A percentile compares a stretch with the other conserved stretches of the same genome.
These are phyloP conservation scores for Eolophus roseicapilla DNA, from an alignment of 2,113 vertebrate genomes.

Conservation along the genomic window DNA sequence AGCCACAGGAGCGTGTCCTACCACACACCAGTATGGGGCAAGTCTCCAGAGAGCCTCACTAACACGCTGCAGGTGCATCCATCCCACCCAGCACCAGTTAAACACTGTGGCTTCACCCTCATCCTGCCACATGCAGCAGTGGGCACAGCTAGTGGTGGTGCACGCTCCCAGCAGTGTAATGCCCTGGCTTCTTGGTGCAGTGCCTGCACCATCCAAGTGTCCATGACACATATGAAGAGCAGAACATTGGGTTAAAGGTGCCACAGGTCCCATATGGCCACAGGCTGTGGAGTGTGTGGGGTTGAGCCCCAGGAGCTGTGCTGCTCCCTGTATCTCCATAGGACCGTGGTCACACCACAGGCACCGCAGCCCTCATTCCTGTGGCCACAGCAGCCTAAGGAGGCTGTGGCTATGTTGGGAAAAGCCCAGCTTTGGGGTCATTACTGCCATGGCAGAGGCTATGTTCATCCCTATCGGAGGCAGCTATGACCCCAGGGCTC, in stretches of 20 bases:
- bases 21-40: no score
- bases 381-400: no score
- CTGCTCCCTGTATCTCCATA: background rate
- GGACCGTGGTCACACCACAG: rapidly evolving
- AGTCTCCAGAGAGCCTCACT: background rate
- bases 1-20: background rate
- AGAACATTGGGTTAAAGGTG: background rate
- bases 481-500: background rate
- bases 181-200: background rate
- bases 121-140: background rate
- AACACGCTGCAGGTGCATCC: background rate
- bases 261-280: background rate
- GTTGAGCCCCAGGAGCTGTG: background rate
- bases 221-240: background rate
- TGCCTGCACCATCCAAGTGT: background rate
- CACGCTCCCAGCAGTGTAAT: background rate
- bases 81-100: background rate
- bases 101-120: background rate
- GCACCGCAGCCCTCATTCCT: rapidly evolving
- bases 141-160: background rate
- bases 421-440: rapidly evolving
- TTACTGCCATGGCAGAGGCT: background rate
- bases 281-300: rapidly evolving
- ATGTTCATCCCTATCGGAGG: background rate
- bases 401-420: background rate